Base-by-base conservation (phyloP, 2,113 vertebrate genomes). In the Gambusia holbrooki region DNA sequence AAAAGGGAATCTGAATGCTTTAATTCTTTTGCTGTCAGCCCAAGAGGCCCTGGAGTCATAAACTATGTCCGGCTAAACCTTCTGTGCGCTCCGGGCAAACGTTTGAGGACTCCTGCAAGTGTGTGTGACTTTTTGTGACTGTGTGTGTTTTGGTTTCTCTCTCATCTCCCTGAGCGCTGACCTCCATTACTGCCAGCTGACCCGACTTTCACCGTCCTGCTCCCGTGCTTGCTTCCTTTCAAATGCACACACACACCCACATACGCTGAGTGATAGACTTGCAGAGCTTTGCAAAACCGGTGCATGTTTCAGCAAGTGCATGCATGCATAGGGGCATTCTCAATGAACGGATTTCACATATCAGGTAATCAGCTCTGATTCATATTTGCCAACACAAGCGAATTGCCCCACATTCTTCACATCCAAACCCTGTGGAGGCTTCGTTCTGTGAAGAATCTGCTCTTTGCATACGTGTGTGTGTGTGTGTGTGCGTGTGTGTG, bases 151-250 rank as follows among this genome's bases (percentile, higher is more conserved):
- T 69, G 68, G 73, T 83, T 83, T 86, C 40, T 78, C 87, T 80
- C 87, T 88, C 70, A 83, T 91, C 82, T 90, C 88, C 86, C 91
- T 80, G 73, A 84, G 85, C 74, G 37, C 66, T 87, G 90, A 92
- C 89, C 91, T 88, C 92, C 86, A 92, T 94, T 93, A 92, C 87
- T 82, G 74, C 85, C 45, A 29, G 37, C 69, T 90, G 92, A 93
- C 90, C 92, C 81, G 62, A 42, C 77, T 67, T 80, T 77, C 51
- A 79, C 73, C 76, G 67, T 81, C 74, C 40, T 62, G 65, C 83
- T 75, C 65, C 62, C 85, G 72, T 80, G 67, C 82, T 85, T 86
- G 74, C 75, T 76, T 80, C 48, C 64, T 15, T 54, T 5, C 54
- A 37, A 58, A 40, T 74, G 51, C 69, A 71, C 65, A 80, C 78